Evolutionary conservation across 2,113 vertebrate species (phyloP), one percentile per base, ranked within the genome.

Genomic region (Monarcha castaneiventris): DNA sequence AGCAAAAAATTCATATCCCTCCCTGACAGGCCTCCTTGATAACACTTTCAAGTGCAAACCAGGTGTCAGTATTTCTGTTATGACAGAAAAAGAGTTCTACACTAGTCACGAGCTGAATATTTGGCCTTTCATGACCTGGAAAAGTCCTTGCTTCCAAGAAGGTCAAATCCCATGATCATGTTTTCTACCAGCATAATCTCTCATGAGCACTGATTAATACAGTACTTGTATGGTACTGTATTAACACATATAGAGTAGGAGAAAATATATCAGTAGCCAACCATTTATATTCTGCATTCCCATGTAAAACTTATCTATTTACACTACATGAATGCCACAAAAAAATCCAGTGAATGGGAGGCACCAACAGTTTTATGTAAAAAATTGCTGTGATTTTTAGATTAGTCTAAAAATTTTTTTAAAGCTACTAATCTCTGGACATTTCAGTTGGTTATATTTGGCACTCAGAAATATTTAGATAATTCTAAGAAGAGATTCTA

Each of bases 41-140:
- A 85, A 84, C n/a, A 41, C 78, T 95, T 97, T 93, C 44, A 96
- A 93, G 84, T 95, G 91, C 85, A 96, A 93, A 95, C 66, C 81
- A 93, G 66, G 77, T 76, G 62, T 86, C 85, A 74, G 82, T 63
- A 82, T 76, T 93, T 80, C 87, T 93, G 79, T 51, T 91, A 86
- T 19, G 52, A 71, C 17, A 92, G 44, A 35, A 85, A 80, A 63
- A 59, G 32, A 78, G 26, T 84, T 86, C 59, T 71, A 32, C 68
- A 25, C 51, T 37, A 88, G 58, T 80, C 72, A 90, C 48, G 75
- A 91, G 82, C 46, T 91, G 72, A 88, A 85, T 86, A 82, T 43
- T 23, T 62, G 83, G 52, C 64, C 39, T 86, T 93, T 80, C 15
- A 23, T 54, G 59, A 90, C 90, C 82, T 84, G 52, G 67, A 86